A percentile compares a stretch with the other conserved stretches of the same genome.
phyloP scores from a whole-genome alignment of 2,797 vertebrate genomes.

The Cossypha polioptera region DNA sequence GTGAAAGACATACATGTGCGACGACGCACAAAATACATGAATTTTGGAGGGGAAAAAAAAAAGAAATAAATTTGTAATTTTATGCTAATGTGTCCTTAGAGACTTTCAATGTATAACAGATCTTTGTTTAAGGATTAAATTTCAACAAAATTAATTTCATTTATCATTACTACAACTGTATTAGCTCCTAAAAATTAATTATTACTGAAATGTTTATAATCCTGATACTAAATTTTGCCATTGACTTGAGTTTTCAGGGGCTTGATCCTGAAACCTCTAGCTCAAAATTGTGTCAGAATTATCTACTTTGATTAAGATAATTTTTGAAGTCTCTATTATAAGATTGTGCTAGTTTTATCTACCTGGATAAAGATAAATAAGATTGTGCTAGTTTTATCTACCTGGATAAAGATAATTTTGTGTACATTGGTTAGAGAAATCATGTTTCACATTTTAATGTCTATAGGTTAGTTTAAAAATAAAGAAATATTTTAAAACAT shows the following conservation, averaged over 20 bases:
- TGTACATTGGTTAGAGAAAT: background rate
- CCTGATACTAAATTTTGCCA: background rate
- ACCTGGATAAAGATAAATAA: background rate
- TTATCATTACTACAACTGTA: background rate
- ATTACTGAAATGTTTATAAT: background rate
- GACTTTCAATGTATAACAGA: background rate
- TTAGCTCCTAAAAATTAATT: background rate
- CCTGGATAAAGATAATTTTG: background rate
- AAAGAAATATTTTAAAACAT: background rate
- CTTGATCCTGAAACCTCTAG: background rate
- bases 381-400: background rate
- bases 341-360: background rate
- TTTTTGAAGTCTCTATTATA: background rate
- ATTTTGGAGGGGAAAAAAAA: background rate
- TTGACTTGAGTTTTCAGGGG: background rate
- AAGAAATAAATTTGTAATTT: background rate
- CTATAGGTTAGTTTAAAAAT: background rate
- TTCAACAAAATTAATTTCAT: background rate
- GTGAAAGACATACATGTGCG: background rate
- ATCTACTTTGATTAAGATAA: background rate
- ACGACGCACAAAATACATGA: background rate
- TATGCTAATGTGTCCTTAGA: background rate
- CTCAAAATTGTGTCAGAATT: background rate
- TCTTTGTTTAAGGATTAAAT: background rate
- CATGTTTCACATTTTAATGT: background rate